Conservation (phyloP, 2,888 invertebrate genomes). For the Lasioglossum marginatum region DNA sequence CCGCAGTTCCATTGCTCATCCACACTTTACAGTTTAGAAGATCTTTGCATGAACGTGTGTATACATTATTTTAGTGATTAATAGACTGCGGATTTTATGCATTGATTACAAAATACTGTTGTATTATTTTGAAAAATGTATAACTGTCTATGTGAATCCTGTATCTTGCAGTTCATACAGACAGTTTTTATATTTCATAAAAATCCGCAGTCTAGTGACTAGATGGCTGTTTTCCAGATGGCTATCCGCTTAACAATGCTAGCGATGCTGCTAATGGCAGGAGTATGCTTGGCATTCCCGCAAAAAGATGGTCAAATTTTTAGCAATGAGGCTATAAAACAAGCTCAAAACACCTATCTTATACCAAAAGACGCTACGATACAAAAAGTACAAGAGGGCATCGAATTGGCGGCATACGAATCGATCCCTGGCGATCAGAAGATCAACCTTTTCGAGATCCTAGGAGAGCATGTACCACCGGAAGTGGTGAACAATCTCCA, state of each 20-base stretch:
- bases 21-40: not conserved
- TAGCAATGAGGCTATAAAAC: conserved; percentile 94
- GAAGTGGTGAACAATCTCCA: conserved; percentile 96
- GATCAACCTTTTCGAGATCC: conserved; percentile 93
- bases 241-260: conserved; percentile 35
- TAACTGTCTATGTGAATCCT: not conserved
- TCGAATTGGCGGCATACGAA: conserved; percentile 94
- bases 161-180: no score
- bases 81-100: not conserved
- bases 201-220: not conserved
- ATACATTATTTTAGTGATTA: not conserved
- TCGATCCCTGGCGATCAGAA: conserved; percentile 94
- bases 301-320: conserved; percentile 92
- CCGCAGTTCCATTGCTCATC: not conserved
- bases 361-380: conserved; percentile 95
- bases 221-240: conserved; percentile 56
- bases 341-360: conserved; percentile 93
- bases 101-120: not conserved
- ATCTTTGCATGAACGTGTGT: not conserved
- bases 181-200: not conserved
- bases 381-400: conserved; percentile 94
- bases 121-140: no score
- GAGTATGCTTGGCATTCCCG: conserved; percentile 86
- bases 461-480: conserved; percentile 93
- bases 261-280: conserved; percentile 41